These are phyloP conservation scores for Galleria mellonella DNA, from an alignment of 1,140 invertebrate genomes.

Conservation along the genomic window DNA sequence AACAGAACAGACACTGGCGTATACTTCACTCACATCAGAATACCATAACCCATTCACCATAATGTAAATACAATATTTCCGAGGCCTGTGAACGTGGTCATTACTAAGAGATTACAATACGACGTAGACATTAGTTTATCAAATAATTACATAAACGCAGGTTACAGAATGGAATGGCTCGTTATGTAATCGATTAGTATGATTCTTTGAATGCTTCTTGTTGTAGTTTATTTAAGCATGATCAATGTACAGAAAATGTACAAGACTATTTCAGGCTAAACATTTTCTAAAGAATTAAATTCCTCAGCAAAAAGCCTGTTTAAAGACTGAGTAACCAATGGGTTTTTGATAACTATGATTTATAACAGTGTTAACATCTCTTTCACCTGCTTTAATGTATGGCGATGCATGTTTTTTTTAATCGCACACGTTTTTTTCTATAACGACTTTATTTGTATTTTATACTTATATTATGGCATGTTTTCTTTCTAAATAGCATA, in stretches of 20 bases:
- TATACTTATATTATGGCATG: not conserved
- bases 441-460: too few species aligned
- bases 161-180: not conserved
- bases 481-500: not conserved
- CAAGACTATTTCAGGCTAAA: not conserved
- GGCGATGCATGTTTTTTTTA: constrained; percentile 25
- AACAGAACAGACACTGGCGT: constrained; percentile 63
- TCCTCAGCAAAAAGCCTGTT: too few species aligned
- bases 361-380: not conserved
- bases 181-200: constrained; percentile 34
- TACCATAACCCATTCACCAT: constrained; percentile 59
- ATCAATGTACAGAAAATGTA: constrained; percentile 14
- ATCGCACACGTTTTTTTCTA: constrained; percentile 16
- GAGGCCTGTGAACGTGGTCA: constrained; percentile 61
- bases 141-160: too few species aligned
- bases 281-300: too few species aligned
- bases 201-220: constrained; percentile 29
- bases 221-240: constrained; percentile 42
- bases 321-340: not conserved
- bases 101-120: constrained; percentile 41
- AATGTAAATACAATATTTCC: constrained; percentile 32
- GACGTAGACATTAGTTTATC: not conserved
- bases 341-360: not conserved
- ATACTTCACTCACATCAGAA: constrained; percentile 66
- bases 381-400: constrained; percentile 26